Evolutionary conservation across 2,113 vertebrate genomes (phyloP).

Genomic region (Forbesichthys agassizii): DNA sequence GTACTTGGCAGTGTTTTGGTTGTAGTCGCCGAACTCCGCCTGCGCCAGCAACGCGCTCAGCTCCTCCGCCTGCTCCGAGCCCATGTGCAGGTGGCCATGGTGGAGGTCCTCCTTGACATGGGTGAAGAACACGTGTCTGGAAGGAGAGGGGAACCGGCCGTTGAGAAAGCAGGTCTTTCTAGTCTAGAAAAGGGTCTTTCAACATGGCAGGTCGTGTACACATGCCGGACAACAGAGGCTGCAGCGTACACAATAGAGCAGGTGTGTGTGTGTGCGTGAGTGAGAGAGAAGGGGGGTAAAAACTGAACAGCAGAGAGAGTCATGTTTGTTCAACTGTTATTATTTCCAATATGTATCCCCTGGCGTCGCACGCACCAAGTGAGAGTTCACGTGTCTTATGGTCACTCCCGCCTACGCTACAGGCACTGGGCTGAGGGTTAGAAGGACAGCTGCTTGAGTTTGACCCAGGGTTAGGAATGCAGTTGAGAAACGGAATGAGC

Average conservation of each 20-base stretch:
- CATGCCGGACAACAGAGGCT: slow-evolving; percentile 8
- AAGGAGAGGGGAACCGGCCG: neutral
- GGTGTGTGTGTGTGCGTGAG: neutral
- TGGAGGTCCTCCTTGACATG: slow-evolving; percentile 96
- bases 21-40: slow-evolving; percentile 95
- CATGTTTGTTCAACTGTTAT: neutral
- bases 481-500: too few relatives aligned
- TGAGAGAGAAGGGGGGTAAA: neutral
- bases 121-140: slow-evolving; percentile 92
- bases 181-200: neutral
- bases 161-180: neutral
- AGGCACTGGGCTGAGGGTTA: too few relatives aligned
- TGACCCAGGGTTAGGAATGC: too few relatives aligned
- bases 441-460: too few relatives aligned
- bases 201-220: neutral
- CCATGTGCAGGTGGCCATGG: slow-evolving; percentile 88
- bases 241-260: neutral
- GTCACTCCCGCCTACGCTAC: too few relatives aligned
- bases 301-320: neutral
- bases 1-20: slow-evolving; percentile 96
- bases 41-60: slow-evolving; percentile 92
- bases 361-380: too few relatives aligned
- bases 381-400: too few relatives aligned
- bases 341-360: too few relatives aligned
- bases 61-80: slow-evolving; percentile 87